Evolutionary conservation across 2,888 invertebrate genomes (phyloP), one percentile per base, ranked within the genome.

Genomic region (Ophion ventricosus): DNA sequence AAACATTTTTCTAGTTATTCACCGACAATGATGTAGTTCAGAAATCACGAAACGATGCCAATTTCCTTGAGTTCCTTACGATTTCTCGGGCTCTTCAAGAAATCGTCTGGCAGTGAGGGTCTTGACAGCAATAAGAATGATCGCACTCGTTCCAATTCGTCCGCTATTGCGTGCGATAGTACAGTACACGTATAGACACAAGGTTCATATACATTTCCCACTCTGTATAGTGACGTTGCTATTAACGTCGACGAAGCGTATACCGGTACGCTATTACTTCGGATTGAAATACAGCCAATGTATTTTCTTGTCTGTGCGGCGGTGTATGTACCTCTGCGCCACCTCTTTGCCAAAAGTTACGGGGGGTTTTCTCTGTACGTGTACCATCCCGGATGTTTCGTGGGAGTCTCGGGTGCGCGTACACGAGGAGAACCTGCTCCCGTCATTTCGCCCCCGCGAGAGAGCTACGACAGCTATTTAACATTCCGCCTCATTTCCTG

Each of bases 401-500:
- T 25, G 67, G 69, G 25, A 66, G 57, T 57, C 29, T 76, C 25
- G 25, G 40, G 49, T 40, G n/a, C 43, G 26, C 26, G 43, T 66
- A 20, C 29, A 26, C 29, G 56, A 40, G 54, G 77, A 77, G 43
- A 77, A 77, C 82, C 72, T 69, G 63, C 75, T 64, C 76, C 76
- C 35, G 77, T 77, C 77, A 77, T 77, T 56, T 70, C 76, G 26
- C 54, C 40, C 76, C 20, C 23, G 23, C 63, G 63, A 59, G 56
- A 70, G 59, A 76, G 76, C 66, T 79, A 86, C 83, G 86, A 76
- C 83, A 85, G 89, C 89, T 89, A 90, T 90, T 91, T 90, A 90
- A 90, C 90, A 90, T 91, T 90, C 90, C 90, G 88, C 86, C 88
- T 90, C 89, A 91, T 90, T 90, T 90, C 89, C 89, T 89, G 87